Evolutionary conservation across 2,888 invertebrate species (phyloP), one percentile per base, ranked within the genome.

Genomic region (Mycalesis mineus): DNA sequence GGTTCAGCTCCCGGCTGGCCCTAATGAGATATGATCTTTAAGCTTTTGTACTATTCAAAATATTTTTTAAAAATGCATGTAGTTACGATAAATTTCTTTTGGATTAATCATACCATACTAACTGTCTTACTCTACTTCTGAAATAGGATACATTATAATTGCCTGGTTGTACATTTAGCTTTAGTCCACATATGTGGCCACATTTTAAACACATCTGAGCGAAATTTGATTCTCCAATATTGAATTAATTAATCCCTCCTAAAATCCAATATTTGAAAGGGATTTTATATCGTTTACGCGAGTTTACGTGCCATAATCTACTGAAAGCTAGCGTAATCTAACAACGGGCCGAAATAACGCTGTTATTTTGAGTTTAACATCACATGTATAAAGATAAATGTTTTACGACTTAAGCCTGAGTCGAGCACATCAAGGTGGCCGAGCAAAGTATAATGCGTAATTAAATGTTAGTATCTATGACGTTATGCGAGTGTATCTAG

Each of bases 331-430:
- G 22, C 17, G 36, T 58, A 55, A 62, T 60, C 70, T 69, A 73
- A 77, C 77, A 73, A 77, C 76, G 70, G 67, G 63, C 63, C 57
- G 64, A 64, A 68, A 68, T 69, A 67, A 67, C 67, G 62, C 28
- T 44, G 72, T 71, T 78, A 77, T 77, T 73, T 75, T 65, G 60
- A 67, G 72, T 75, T 73, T 68, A 76, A 70, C 71, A 74, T 71
- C 68, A 65, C 69, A 67, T 68, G 72, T 68, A 70, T 68, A 68
- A 65, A 70, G 52, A 44, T 54, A 22, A 22, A 40, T 50, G 28
- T 37, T 31, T 33, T 42, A 52, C 42, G 42, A 42, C 31, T 42
- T 22, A 51, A 51, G 47, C 47, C 31, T 33, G 13, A 31, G 14
- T 15, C 15, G 29, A 31, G 14, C 13, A 31, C 45, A 45, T 45